phyloP scores from a whole-genome alignment of 2,888 invertebrate species.

The Patella pellucida region DNA sequence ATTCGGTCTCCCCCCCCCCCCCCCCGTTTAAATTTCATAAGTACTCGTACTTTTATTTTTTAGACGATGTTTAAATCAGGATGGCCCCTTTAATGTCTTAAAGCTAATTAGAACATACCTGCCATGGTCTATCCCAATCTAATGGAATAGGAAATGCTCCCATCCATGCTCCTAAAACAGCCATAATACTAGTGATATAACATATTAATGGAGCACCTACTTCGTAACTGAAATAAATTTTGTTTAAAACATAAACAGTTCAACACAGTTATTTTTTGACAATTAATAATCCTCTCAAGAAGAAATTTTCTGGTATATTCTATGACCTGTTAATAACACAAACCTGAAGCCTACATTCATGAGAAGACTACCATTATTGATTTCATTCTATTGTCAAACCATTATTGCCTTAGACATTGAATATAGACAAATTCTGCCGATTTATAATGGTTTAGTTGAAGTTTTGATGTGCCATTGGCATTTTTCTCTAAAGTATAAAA shows the following conservation, averaged over 20 bases:
- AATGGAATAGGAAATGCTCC: constrained; percentile 88
- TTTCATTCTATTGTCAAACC: no score
- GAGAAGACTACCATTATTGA: not conserved
- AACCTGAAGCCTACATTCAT: not conserved
- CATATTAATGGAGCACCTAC: constrained; percentile 48
- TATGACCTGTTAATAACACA: not conserved
- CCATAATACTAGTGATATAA: constrained; percentile 44
- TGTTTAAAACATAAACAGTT: constrained; percentile 4
- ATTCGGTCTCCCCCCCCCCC: no score
- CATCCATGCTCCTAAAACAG: constrained; percentile 83
- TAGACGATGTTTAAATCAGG: no score
- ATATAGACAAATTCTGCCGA: no score
- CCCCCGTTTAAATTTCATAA: no score
- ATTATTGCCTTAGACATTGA: no score
- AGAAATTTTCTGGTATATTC: no score
- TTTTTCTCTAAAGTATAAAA: no score
- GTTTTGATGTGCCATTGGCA: no score
- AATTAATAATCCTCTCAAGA: not conserved
- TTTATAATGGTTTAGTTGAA: no score
- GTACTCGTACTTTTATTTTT: no score
- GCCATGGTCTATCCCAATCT: constrained; percentile 93
- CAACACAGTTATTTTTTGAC: not conserved
- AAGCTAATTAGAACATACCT: constrained; percentile 71
- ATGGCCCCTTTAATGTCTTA: no score
- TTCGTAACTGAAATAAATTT: constrained; percentile 46